Evolutionary conservation across 2,888 invertebrate species (phyloP), one percentile per base, ranked within the genome.

Genomic region (Heteropelma amictum): DNA sequence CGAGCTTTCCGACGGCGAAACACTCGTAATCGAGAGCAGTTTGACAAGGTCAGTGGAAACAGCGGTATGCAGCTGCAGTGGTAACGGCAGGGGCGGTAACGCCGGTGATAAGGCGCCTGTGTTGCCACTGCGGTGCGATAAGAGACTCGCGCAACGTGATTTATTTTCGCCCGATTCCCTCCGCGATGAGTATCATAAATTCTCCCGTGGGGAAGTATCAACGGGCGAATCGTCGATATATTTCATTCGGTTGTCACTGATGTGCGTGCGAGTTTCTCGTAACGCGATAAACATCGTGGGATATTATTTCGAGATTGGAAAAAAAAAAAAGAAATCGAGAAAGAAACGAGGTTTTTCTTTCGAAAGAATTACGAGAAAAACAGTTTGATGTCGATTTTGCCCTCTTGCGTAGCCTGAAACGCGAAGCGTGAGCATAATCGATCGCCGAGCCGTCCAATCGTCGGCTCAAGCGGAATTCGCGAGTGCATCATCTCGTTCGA

Each of bases 371-470:
- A n/a, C n/a, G n/a, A n/a, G n/a, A n/a, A n/a, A n/a, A n/a, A n/a
- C n/a, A n/a, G n/a, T n/a, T n/a, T n/a, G n/a, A n/a, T n/a, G n/a
- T n/a, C n/a, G n/a, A n/a, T n/a, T n/a, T n/a, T n/a, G n/a, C n/a
- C n/a, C n/a, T n/a, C n/a, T 45, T n/a, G 21, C 14, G 40, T 56
- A 10, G 21, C 3, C 7, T 26, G 8, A 17, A 21, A 54, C 35
- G n/a, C 28, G 67, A 67, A 54, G 61, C 38, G 51, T 45, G 72
- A n/a, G 54, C 60, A 72, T 61, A 72, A 72, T 72, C 67, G 58
- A 61, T 72, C 67, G 67, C 67, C 72, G 54, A 38, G 35, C 61
- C 56, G 67, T 72, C 67, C 30, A 61, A 30, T 58, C 38, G 72
- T 51, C 30, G 23, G 19, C 51, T 30, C 26, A 42, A 33, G 19